Conservation (phyloP, 2,797 vertebrate species). For the Sebastes alutus region DNA sequence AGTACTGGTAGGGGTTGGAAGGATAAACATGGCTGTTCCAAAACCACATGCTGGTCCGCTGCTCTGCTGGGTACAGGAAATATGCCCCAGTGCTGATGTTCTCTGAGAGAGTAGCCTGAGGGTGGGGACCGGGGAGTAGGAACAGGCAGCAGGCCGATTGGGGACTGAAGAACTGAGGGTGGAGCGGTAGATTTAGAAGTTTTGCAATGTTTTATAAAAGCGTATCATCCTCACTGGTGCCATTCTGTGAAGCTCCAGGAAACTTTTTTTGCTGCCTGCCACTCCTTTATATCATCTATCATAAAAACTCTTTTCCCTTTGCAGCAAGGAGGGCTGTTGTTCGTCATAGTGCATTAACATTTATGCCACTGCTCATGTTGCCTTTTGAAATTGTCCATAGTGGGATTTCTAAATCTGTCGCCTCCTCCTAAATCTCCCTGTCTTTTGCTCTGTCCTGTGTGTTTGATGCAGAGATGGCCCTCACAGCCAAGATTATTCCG, state of each 20-base stretch:
- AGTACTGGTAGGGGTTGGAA: slow-evolving; percentile 89
- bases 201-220: slow-evolving; percentile 31
- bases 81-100: slow-evolving; percentile 82
- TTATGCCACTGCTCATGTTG: slow-evolving; percentile 64
- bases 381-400: slow-evolving; percentile 60
- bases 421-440: slow-evolving; percentile 53
- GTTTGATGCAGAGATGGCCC: slow-evolving; percentile 88
- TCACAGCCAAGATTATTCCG: slow-evolving; percentile 91
- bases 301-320: slow-evolving; percentile 22
- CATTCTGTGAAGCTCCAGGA: slow-evolving; percentile 30
- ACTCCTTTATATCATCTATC: slow-evolving; percentile 18
- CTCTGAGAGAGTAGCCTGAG: slow-evolving; percentile 75
- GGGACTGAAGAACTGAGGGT: slow-evolving; percentile 30
- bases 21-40: slow-evolving; percentile 91
- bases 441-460: slow-evolving; percentile 38
- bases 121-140: slow-evolving; percentile 59
- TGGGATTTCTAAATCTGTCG: slow-evolving; percentile 59
- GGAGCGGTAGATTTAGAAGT: slow-evolving; percentile 33
- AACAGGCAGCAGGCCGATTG: slow-evolving; percentile 34
- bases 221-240: slow-evolving; percentile 29
- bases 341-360: slow-evolving; percentile 64
- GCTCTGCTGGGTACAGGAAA: slow-evolving; percentile 86
- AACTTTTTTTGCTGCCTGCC: background rate
- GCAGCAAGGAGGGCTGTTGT: slow-evolving; percentile 45
- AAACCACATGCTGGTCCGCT: slow-evolving; percentile 91